Conservation (phyloP, 2,113 vertebrate species). For the Chelonoidis abingdonii region DNA sequence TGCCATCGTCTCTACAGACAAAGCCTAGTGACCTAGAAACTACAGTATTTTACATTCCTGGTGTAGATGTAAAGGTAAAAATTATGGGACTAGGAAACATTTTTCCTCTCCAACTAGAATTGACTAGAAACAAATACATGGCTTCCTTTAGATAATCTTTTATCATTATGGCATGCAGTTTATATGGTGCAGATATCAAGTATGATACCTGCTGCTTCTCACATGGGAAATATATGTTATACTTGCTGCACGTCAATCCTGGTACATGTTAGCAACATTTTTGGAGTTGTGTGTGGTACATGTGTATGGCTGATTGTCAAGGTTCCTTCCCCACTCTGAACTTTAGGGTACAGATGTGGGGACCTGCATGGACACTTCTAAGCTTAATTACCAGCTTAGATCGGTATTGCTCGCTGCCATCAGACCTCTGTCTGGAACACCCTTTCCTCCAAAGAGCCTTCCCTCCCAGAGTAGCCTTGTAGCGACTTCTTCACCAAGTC, state of each 20-base stretch:
- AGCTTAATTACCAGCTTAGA: no score
- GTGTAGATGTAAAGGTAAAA: slow-evolving; percentile 97
- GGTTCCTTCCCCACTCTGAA: no score
- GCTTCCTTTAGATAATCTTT: background rate
- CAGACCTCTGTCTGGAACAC: no score
- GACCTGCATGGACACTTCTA: no score
- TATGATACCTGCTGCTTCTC: background rate
- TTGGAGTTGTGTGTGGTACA: background rate
- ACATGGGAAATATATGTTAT: background rate
- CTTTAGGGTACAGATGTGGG: no score
- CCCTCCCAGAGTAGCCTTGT: no score
- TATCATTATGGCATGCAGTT: background rate
- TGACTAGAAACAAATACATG: background rate
- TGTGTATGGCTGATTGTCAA: background rate
- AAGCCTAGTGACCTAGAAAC: slow-evolving; percentile 94
- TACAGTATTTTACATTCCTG: slow-evolving; percentile 98
- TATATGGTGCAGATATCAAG: background rate
- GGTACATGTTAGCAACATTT: background rate
- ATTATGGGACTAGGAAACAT: background rate
- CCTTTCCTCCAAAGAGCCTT: no score
- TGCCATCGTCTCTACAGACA: slow-evolving; percentile 93
- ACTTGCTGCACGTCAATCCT: background rate
- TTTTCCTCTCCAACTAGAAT: background rate
- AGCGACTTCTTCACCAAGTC: no score
- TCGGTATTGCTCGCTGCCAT: no score